Percentiles rank a stretch among this genome's conserved stretches.
These are phyloP conservation scores for Latheticus oryzae DNA, from an alignment of 2,888 invertebrate species.

Conservation along the genomic window DNA sequence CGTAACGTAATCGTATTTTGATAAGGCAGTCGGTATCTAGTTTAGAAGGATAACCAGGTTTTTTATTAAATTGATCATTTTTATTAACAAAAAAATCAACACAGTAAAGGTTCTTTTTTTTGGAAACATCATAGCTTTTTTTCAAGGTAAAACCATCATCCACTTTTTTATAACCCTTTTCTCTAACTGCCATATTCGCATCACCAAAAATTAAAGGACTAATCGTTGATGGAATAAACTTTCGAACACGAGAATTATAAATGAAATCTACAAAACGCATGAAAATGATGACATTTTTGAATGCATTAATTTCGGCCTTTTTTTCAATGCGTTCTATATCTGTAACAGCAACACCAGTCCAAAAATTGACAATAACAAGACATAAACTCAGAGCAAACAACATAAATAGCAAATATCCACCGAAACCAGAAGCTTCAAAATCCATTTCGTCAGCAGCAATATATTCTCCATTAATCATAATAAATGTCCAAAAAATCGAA, in stretches of 20 bases:
- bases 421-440: slow-evolving; percentile 4
- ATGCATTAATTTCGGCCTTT: slow-evolving; percentile 31
- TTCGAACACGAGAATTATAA: slow-evolving; percentile 13
- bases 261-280: slow-evolving; percentile 20
- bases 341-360: slow-evolving; percentile 35
- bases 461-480: slow-evolving; percentile 27
- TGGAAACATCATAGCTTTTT: slow-evolving; percentile 1
- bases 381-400: slow-evolving; percentile 28
- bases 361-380: slow-evolving; percentile 30
- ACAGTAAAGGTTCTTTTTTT: slow-evolving; percentile 1
- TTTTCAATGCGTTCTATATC: slow-evolving; percentile 34
- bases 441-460: slow-evolving; percentile 8
- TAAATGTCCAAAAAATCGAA: slow-evolving; percentile 25
- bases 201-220: slow-evolving; percentile 19
- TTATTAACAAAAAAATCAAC: slow-evolving; percentile 29
- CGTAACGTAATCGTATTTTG: slow-evolving; percentile 20
- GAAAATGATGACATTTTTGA: slow-evolving; percentile 24
- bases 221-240: slow-evolving; percentile 1
- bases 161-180: no score
- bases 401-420: slow-evolving; percentile 15
- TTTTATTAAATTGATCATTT: slow-evolving; percentile 19
- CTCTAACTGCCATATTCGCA: no score
- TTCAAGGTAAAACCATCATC: no score
- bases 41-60: slow-evolving; percentile 5
- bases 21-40: slow-evolving; percentile 28